Percentiles rank a stretch among this genome's conserved stretches.
Conservation (phyloP, 2,888 invertebrate species). For the Stenoptilia bipunctidactyla region DNA sequence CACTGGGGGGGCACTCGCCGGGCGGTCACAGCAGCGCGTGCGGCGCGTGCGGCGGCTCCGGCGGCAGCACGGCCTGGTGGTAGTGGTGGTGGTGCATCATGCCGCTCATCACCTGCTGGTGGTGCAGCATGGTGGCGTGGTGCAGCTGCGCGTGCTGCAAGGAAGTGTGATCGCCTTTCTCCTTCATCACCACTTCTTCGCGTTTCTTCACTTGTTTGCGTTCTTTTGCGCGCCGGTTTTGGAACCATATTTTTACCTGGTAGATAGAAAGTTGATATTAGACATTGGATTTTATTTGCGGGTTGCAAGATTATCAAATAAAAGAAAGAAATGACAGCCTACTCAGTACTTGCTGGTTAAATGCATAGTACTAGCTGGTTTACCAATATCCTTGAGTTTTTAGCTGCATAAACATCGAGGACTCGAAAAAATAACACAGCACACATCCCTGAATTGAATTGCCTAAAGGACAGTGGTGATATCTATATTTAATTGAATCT, state of each 20-base stretch:
- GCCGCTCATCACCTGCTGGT: slow-evolving; percentile 67
- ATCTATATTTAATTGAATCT: too few relatives aligned
- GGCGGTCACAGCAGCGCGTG: too few relatives aligned
- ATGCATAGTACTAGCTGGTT: too few relatives aligned
- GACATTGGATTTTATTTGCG: too few relatives aligned
- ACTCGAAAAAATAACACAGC: too few relatives aligned
- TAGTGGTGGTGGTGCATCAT: slow-evolving; percentile 67
- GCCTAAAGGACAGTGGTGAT: too few relatives aligned
- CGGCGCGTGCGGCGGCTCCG: slow-evolving; percentile 54
- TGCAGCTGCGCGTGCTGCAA: slow-evolving; percentile 64
- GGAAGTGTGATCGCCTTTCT: slow-evolving; percentile 67
- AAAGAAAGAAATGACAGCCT: too few relatives aligned
- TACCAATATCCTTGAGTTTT: too few relatives aligned
- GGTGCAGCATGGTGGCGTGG: slow-evolving; percentile 65
- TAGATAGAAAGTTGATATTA: background rate
- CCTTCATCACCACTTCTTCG: slow-evolving; percentile 77
- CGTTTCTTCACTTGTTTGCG: slow-evolving; percentile 90
- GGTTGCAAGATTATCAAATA: too few relatives aligned
- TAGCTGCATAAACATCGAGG: too few relatives aligned
- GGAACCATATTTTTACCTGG: slow-evolving; percentile 86
- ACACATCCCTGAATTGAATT: too few relatives aligned
- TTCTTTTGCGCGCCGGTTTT: slow-evolving; percentile 94
- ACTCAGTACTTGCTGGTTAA: too few relatives aligned
- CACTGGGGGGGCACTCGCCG: slow-evolving; percentile 27
- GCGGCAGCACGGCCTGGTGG: slow-evolving; percentile 63